Conservation (phyloP, 2,888 invertebrate genomes). For the Plemyria rubiginata region DNA sequence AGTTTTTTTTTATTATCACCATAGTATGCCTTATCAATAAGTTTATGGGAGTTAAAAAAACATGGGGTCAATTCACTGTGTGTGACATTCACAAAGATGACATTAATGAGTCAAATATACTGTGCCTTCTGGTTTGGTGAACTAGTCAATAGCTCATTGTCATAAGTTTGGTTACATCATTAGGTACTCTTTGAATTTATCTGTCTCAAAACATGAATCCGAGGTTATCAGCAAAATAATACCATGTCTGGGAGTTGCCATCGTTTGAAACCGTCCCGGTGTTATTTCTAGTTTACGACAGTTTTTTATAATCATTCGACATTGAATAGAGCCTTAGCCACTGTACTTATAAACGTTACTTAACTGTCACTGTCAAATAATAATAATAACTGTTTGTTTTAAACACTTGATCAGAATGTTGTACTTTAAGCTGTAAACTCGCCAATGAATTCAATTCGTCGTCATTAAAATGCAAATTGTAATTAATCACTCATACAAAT, state of each 20-base stretch:
- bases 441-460: too few species aligned
- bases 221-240: constrained; percentile 39
- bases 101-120: background rate
- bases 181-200: constrained; percentile 30
- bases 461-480: background rate
- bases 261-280: background rate
- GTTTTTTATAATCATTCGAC: too few species aligned
- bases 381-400: too few species aligned
- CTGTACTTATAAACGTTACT: too few species aligned
- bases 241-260: constrained; percentile 40
- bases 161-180: constrained; percentile 26
- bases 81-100: background rate
- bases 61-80: background rate
- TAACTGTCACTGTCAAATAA: too few species aligned
- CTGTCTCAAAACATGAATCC: constrained; percentile 37
- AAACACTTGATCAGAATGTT: too few species aligned
- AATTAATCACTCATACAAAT: background rate
- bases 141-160: constrained; percentile 3
- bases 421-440: too few species aligned
- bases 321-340: background rate
- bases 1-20: too few species aligned
- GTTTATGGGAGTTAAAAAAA: too few species aligned
- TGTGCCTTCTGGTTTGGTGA: background rate
- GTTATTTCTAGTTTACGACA: background rate
- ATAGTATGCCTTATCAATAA: too few species aligned